Base-by-base conservation (phyloP, 2,888 invertebrate species). In the Spisula solida region DNA sequence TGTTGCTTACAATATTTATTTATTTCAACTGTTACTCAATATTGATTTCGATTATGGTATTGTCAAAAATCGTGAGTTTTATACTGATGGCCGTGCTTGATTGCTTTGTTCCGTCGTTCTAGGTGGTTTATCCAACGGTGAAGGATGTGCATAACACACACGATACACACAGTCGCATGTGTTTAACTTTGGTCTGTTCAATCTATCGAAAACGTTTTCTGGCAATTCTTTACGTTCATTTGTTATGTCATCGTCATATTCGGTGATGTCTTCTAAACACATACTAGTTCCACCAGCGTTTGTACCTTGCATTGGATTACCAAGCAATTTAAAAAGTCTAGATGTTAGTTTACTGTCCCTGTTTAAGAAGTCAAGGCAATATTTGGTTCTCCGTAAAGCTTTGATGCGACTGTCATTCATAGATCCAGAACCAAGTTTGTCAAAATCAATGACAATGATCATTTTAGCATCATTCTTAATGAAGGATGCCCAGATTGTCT, bases 381-480 rank as follows among this genome's bases (percentile, higher is more conserved):
- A 75, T 5, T 18, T 14, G 18, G 34, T 20, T n/a, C 81, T 31
- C 34, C 20, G 60, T 56, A 82, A 31, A 56, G 81, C 81, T 82
- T 31, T 51, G 8, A 82, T 34, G 20, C 81, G 55, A 18, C 56
- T 25, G 29, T 82, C 81, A 1, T 60, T 56, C 8, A 82, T 34
- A 16, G 56, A 48, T 29, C 56, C 34, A 56, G 81, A 31, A 56
- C 20, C 34, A 20, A 82, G 34, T 56, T 82, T 60, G 18, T 82
- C 81, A 56, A 34, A 60, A 34, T 82, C 56, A n/a, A 82, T 82
- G 4, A 82, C 18, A 18, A 82, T 34, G 0, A 82, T 82, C 31
- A 34, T 20, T 60, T 82, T 82, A 60, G 81, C 29, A 18, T 82
- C 56, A 55, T 82, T 31, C 6, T 16, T 31, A 10, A n/a, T 14